Evolutionary conservation across 2,888 invertebrate genomes (phyloP), one percentile per base, ranked within the genome.

Genomic region (Mythimna ferrago): DNA sequence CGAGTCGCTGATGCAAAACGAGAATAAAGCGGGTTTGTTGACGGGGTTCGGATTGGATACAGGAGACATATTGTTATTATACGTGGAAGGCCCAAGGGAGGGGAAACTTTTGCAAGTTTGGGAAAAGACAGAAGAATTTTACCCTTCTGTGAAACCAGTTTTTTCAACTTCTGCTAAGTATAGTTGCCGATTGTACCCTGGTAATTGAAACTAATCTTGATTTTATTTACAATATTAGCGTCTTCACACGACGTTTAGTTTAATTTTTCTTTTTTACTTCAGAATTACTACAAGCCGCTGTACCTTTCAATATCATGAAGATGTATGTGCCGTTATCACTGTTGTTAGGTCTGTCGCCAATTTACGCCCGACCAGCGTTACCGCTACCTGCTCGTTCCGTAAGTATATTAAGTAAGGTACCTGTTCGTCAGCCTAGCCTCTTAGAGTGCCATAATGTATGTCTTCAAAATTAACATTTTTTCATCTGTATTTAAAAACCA

Each of bases 21-120:
- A 77, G 1, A 82, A 76, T 7, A 88, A 51, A 72, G 77, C 88
- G 10, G 86, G 91, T 11, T 67, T 91, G 53, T 73, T 96, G 54
- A 93, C 95, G 35, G 96, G 96, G 6, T 96, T 95, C 82, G 91
- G 90, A 41, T 35, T 95, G n/a, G 94, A 96, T 80, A 90, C 91
- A 2, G 94, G 95, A 0, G 88, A 90, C 71, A 79, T 80, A 11
- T 90, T 92, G 0, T 32, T 95, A 14, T 85, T 95, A 62, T 96
- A 88, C 64, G 70, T 95, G 2, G 96, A 96, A 87, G 96, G 96
- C 6, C 91, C 89, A 56, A 91, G 87, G 73, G 92, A 95, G 76
- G 92, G 94, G 1, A 68, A 89, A 2, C 93, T 96, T 70, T 87
- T 94, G 63, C 83, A 82, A 41, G 79, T 96, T 41, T 95, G 94